These are phyloP conservation scores for Resseliella maxima DNA, from an alignment of 2,888 invertebrate species.

Conservation along the genomic window DNA sequence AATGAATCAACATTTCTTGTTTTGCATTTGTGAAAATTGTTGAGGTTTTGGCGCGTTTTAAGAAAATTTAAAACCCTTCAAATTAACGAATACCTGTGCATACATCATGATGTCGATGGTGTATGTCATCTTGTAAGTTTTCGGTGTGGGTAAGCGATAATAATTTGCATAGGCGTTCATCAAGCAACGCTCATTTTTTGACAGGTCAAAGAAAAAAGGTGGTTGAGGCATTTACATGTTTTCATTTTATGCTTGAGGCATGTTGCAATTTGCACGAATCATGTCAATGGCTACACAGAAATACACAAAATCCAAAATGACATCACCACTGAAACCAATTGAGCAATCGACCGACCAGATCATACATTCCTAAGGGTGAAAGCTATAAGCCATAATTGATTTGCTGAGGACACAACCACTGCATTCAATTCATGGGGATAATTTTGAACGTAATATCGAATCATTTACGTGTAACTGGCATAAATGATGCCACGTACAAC, in stretches of 20 bases:
- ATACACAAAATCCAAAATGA: not conserved
- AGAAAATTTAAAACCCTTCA: not conserved
- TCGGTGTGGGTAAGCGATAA: not conserved
- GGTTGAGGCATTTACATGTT: not conserved
- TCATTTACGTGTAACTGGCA: not conserved
- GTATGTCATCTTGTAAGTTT: not conserved
- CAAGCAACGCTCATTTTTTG: not conserved
- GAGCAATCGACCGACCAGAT: not conserved
- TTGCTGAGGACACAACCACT: conserved; percentile 1
- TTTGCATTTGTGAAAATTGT: not conserved
- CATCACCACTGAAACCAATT: not conserved
- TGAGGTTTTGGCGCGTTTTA: not conserved
- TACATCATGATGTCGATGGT: not conserved
- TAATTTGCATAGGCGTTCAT: conserved; percentile 28
- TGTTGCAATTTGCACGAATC: conserved; percentile 10
- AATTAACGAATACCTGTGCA: not conserved
- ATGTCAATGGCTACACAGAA: not conserved
- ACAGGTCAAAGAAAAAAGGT: not conserved
- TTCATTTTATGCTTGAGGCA: not conserved
- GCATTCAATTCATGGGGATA: not conserved
- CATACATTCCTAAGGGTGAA: not conserved
- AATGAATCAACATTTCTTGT: not conserved
- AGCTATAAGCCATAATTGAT: not conserved
- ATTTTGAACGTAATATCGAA: conserved; percentile 12
- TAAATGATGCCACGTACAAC: conserved; percentile 1